phyloP scores from a whole-genome alignment of 2,888 invertebrate genomes.

The Alloscopus bannaensis region DNA sequence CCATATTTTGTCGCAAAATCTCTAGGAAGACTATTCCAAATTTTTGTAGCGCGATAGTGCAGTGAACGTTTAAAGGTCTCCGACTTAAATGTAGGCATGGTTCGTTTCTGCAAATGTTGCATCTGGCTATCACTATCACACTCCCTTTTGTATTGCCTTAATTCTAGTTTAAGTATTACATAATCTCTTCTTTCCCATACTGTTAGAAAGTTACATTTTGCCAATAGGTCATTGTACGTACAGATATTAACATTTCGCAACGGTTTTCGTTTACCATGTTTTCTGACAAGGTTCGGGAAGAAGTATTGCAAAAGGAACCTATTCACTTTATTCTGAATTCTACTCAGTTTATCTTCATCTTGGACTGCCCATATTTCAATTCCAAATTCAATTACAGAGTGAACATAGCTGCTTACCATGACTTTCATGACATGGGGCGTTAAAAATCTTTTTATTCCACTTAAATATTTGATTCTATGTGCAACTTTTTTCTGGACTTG shows the following conservation, averaged over 20 bases:
- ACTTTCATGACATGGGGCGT: background rate
- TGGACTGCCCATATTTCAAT: constrained; percentile 38
- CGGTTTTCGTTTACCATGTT: background rate
- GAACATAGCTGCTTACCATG: constrained; percentile 1
- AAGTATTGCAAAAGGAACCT: background rate
- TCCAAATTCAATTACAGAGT: constrained; percentile 31
- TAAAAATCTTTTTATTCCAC: constrained; percentile 36
- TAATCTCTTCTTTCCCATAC: constrained; percentile 17
- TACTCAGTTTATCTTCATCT: background rate
- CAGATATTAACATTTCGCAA: background rate
- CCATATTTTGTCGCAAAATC: too few relatives aligned
- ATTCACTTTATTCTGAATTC: constrained; percentile 1
- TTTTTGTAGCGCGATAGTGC: too few relatives aligned
- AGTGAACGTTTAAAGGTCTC: background rate
- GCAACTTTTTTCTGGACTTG: background rate
- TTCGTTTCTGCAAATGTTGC: background rate
- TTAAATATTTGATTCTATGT: background rate
- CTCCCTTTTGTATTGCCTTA: background rate
- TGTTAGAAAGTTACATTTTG: constrained; percentile 7
- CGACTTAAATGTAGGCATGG: background rate
- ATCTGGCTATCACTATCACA: background rate
- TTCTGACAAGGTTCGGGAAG: background rate
- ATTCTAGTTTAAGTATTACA: background rate
- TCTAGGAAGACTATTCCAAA: constrained; percentile 18
- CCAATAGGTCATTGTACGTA: background rate